Conservation (phyloP, 2,888 invertebrate genomes). For the Miltochrista miniata region DNA sequence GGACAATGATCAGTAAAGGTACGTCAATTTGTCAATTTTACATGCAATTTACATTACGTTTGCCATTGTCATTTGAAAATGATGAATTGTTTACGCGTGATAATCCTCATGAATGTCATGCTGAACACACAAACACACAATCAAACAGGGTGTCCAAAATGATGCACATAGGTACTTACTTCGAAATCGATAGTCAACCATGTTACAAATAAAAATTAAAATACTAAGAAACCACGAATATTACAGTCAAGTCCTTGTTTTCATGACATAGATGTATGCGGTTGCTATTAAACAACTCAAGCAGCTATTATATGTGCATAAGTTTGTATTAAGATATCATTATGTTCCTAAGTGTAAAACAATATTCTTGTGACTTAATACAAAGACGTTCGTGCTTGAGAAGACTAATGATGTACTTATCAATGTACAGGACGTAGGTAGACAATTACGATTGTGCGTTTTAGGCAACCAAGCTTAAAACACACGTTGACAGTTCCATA, state of each 20-base stretch:
- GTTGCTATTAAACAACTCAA: too few relatives aligned
- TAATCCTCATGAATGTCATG: too few relatives aligned
- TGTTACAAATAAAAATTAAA: too few relatives aligned
- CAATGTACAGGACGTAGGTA: constrained; percentile 9
- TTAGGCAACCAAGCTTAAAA: constrained; percentile 19
- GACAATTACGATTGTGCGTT: constrained; percentile 11
- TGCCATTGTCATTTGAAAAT: constrained; percentile 48
- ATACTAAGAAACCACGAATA: too few relatives aligned
- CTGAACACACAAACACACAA: too few relatives aligned
- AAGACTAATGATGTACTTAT: constrained; percentile 19
- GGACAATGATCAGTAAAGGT: constrained; percentile 60
- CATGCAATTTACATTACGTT: constrained; percentile 44
- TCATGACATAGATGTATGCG: too few relatives aligned
- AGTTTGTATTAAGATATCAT: constrained; percentile 6
- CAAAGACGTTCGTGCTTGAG: constrained; percentile 25
- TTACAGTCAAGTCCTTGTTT: too few relatives aligned
- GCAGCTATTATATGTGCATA: too few relatives aligned
- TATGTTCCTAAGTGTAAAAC: constrained; percentile 18
- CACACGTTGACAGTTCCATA: background rate
- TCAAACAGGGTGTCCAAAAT: too few relatives aligned
- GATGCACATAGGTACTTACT: too few relatives aligned
- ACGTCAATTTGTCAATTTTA: constrained; percentile 55
- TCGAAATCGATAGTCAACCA: too few relatives aligned
- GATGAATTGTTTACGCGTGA: constrained; percentile 38
- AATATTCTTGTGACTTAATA: constrained; percentile 9